phyloP scores from a whole-genome alignment of 2,888 invertebrate species.

The Agapostemon virescens region DNA sequence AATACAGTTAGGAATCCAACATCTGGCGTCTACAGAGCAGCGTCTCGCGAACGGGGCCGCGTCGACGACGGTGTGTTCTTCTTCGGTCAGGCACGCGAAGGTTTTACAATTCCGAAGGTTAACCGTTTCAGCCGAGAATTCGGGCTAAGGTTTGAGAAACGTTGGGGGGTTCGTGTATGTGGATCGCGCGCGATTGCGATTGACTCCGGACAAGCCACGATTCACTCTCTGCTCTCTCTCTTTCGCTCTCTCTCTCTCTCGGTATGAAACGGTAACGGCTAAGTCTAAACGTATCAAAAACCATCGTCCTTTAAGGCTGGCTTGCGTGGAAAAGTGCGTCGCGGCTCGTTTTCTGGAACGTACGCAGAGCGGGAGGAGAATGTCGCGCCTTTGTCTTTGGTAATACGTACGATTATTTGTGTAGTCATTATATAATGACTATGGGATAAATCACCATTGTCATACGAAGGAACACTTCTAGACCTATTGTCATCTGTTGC shows the following conservation, averaged over 20 bases:
- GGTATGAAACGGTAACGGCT: slow-evolving; percentile 53
- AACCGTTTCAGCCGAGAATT: background rate
- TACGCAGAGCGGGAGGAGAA: slow-evolving; percentile 41
- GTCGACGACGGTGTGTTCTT: background rate
- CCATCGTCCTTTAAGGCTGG: slow-evolving; percentile 56
- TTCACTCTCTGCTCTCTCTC: too few relatives aligned
- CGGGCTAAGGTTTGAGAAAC: too few relatives aligned
- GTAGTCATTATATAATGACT: slow-evolving; percentile 22
- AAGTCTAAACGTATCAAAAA: slow-evolving; percentile 59
- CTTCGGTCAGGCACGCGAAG: background rate
- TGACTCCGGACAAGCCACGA: slow-evolving; percentile 13
- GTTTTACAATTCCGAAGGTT: background rate
- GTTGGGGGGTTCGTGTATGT: too few relatives aligned
- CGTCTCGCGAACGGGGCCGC: slow-evolving; percentile 35
- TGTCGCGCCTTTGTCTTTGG: slow-evolving; percentile 55
- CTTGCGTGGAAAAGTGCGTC: slow-evolving; percentile 34
- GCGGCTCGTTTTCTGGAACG: slow-evolving; percentile 29
- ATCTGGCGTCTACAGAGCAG: slow-evolving; percentile 44
- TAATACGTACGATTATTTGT: slow-evolving; percentile 51
- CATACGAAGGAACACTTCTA: too few relatives aligned
- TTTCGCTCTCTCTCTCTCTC: too few relatives aligned
- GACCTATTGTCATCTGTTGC: too few relatives aligned
- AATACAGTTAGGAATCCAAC: slow-evolving; percentile 51
- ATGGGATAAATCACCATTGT: too few relatives aligned
- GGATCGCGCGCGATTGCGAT: slow-evolving; percentile 6